Evolutionary conservation across 2,113 vertebrate genomes (phyloP).

Genomic region (Trichomycterus rosablanca): DNA sequence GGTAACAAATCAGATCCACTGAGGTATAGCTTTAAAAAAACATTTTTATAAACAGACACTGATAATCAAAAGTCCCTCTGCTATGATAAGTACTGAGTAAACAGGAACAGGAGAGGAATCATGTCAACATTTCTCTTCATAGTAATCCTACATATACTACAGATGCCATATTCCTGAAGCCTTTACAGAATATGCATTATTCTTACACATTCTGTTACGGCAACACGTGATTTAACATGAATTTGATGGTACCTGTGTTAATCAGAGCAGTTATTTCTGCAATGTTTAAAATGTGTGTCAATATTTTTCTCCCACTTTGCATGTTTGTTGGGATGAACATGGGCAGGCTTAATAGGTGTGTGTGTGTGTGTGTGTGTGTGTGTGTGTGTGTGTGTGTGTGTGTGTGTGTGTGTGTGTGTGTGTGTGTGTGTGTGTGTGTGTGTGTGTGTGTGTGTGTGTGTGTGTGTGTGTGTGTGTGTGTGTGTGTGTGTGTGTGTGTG

Average conservation of each 20-base stretch:
- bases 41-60: too few species aligned
- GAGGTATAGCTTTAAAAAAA: too few species aligned
- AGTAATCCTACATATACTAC: too few species aligned
- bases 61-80: too few species aligned
- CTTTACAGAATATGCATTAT: too few species aligned
- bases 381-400: background rate
- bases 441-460: background rate
- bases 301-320: background rate
- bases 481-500: slow-evolving; percentile 21
- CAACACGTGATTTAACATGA: too few species aligned
- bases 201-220: too few species aligned
- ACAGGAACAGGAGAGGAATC: too few species aligned
- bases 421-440: background rate
- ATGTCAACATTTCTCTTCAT: too few species aligned
- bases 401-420: background rate
- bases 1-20: too few species aligned
- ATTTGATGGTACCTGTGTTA: slow-evolving; percentile 16
- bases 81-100: too few species aligned
- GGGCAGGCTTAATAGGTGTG: background rate
- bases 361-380: background rate
- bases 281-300: background rate
- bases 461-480: background rate
- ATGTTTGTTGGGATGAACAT: background rate
- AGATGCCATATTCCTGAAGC: too few species aligned
- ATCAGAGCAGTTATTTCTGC: background rate